Percentiles rank a stretch among this genome's conserved stretches.
Evolutionary conservation across 2,888 invertebrate species (phyloP).

Genomic region (Hypercompe scribonia): DNA sequence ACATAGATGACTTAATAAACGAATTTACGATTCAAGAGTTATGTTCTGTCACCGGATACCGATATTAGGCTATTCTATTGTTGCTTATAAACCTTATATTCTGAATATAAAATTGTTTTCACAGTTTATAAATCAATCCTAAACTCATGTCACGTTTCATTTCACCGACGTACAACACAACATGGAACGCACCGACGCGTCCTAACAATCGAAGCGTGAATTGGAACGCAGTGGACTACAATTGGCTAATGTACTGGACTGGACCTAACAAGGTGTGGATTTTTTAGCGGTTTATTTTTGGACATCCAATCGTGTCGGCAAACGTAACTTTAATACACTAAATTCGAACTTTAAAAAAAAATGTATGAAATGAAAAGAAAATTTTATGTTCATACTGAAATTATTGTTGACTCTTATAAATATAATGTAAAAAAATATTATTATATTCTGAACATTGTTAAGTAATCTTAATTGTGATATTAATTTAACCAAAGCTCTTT

Average conservation of each 20-base stretch:
- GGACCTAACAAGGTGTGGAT: conserved; percentile 38
- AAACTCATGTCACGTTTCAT: conserved; percentile 41
- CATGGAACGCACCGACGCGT: conserved; percentile 44
- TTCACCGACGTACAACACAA: conserved; percentile 46
- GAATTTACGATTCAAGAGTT: too few relatives aligned
- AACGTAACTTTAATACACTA: not conserved
- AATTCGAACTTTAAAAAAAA: not conserved
- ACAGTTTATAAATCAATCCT: conserved; percentile 46
- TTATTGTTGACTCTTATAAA: not conserved
- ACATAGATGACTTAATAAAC: too few relatives aligned
- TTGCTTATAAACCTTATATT: too few relatives aligned
- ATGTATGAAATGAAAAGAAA: not conserved
- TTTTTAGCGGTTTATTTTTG: conserved; percentile 32
- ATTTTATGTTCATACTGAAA: not conserved
- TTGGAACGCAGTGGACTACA: conserved; percentile 40
- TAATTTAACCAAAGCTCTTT: conserved; percentile 1
- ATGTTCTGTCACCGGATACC: too few relatives aligned
- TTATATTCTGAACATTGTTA: not conserved
- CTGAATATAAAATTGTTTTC: conserved; percentile 25
- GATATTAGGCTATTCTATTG: too few relatives aligned
- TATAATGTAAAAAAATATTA: not conserved
- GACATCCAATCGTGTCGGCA: not conserved
- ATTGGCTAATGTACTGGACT: conserved; percentile 50
- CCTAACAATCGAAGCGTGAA: conserved; percentile 44
- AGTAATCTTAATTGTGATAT: not conserved